Evolutionary conservation across 2,888 invertebrate species (phyloP).

Genomic region (Bombylius discolor): DNA sequence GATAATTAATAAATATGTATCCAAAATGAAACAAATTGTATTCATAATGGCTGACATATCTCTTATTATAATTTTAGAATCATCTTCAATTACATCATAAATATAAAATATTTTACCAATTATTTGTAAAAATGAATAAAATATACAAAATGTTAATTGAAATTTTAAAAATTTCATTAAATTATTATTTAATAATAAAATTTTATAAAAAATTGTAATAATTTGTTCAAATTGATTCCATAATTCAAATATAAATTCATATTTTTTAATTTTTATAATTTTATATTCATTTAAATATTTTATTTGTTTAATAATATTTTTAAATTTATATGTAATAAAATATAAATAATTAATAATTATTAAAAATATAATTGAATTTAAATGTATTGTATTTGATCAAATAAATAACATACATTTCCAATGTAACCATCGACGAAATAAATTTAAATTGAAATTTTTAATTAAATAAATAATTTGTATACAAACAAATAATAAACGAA

Average conservation of each 20-base stretch:
- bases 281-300: not conserved
- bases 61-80: not conserved
- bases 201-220: not conserved
- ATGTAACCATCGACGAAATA: not conserved
- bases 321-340: not conserved
- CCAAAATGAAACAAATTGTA: not conserved
- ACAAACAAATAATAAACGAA: not conserved
- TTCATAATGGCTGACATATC: not conserved
- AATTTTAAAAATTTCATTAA: not conserved
- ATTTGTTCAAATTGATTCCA: not conserved
- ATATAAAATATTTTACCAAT: not conserved
- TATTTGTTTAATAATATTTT: not conserved
- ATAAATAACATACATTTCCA: not conserved
- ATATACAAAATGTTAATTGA: conserved; percentile 1
- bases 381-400: not conserved
- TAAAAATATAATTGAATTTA: not conserved
- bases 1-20: not conserved
- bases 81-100: not conserved
- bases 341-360: not conserved
- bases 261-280: too few species aligned
- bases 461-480: not conserved
- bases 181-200: not conserved
- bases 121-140: not conserved
- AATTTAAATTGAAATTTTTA: not conserved
- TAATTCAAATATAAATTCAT: not conserved